phyloP scores from a whole-genome alignment of 2,797 vertebrate genomes.

The Alca torda region DNA sequence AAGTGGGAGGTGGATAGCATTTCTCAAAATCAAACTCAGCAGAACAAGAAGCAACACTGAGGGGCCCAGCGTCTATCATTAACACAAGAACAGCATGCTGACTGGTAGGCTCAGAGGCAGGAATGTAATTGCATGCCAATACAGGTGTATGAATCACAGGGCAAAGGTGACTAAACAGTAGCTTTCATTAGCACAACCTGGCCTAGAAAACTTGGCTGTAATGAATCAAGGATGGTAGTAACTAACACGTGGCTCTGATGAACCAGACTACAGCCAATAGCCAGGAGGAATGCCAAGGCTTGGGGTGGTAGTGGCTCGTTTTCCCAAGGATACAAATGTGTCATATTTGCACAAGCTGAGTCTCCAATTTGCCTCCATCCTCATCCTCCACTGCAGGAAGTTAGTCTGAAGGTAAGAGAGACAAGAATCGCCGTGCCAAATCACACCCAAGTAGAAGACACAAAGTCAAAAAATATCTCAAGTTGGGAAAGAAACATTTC shows the following conservation, averaged over 20 bases:
- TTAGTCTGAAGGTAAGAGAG: neutral
- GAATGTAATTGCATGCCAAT: neutral
- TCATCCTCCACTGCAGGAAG: neutral
- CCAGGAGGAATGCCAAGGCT: neutral
- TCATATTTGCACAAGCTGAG: neutral
- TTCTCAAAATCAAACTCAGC: neutral
- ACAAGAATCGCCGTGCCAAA: neutral
- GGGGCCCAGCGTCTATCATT: accelerated
- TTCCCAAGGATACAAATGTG: neutral
- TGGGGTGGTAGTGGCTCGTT: neutral
- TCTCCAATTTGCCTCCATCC: neutral
- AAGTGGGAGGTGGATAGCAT: neutral
- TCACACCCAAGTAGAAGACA: neutral
- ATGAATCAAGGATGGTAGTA: neutral
- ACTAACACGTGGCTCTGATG: neutral
- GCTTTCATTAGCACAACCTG: neutral
- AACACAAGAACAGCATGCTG: neutral
- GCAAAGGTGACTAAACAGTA: neutral
- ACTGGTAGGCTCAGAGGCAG: neutral
- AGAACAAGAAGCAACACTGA: neutral
- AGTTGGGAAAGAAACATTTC: neutral
- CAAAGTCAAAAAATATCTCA: neutral
- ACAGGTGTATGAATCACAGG: neutral
- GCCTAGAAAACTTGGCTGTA: neutral
- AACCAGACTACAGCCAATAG: neutral